Conservation (phyloP, 2,113 vertebrate genomes). For the Embiotoca jacksoni region DNA sequence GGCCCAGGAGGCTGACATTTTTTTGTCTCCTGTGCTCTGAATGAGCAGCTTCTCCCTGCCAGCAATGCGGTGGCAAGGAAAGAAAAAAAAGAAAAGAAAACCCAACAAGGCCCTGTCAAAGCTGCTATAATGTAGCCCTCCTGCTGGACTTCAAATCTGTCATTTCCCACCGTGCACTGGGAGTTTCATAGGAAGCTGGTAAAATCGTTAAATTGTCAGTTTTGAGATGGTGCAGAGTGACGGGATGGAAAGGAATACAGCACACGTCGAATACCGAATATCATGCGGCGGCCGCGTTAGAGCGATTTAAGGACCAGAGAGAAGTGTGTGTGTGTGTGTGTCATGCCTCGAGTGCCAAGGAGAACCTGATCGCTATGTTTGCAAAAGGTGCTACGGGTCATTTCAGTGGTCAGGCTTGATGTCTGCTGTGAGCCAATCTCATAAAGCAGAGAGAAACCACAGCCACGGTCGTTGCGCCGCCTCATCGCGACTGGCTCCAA, state of each 20-base stretch:
- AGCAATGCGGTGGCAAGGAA: slow-evolving; percentile 71
- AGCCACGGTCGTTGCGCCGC: slow-evolving; percentile 15
- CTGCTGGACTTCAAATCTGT: slow-evolving; percentile 86
- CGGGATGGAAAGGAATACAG: slow-evolving; percentile 81
- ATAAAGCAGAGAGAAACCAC: slow-evolving; percentile 63
- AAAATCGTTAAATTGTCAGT: slow-evolving; percentile 90
- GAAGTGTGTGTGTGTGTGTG: slow-evolving; percentile 52
- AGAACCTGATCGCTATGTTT: slow-evolving; percentile 72
- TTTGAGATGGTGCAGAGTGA: slow-evolving; percentile 86
- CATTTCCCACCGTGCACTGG: slow-evolving; percentile 82
- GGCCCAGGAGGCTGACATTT: slow-evolving; percentile 58
- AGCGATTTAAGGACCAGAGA: slow-evolving; percentile 68
- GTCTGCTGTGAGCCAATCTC: slow-evolving; percentile 45
- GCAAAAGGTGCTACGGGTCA: slow-evolving; percentile 69
- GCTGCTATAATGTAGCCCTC: slow-evolving; percentile 76
- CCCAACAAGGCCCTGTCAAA: slow-evolving; percentile 79
- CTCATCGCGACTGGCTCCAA: slow-evolving; percentile 23
- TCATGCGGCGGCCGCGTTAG: slow-evolving; percentile 68
- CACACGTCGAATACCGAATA: slow-evolving; percentile 53
- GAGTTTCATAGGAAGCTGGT: slow-evolving; percentile 87
- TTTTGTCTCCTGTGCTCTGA: slow-evolving; percentile 66
- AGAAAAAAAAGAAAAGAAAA: slow-evolving; percentile 47
- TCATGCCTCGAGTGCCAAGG: slow-evolving; percentile 61
- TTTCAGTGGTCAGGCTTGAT: slow-evolving; percentile 59
- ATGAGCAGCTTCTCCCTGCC: slow-evolving; percentile 68